phyloP scores from a whole-genome alignment of 2,888 invertebrate species.

The Tanypteryx hageni region DNA sequence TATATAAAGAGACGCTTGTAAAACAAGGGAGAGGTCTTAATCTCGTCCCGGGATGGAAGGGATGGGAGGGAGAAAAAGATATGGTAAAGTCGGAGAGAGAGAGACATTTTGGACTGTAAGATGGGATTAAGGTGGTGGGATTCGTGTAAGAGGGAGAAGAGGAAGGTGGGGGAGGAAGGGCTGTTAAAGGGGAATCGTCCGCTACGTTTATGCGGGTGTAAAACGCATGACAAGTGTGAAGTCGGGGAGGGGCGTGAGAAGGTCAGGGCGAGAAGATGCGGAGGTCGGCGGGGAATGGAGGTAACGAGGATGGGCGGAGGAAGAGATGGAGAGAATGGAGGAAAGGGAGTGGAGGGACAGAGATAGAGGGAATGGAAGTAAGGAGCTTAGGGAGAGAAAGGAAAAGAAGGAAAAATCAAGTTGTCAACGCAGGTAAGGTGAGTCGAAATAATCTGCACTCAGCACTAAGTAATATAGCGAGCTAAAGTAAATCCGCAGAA shows the following conservation, averaged over 20 bases:
- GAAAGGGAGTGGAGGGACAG: neutral
- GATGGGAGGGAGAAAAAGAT: neutral
- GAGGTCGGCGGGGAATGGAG: too few species aligned
- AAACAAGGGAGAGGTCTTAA: constrained; percentile 55
- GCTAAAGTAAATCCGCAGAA: neutral
- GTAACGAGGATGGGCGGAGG: neutral
- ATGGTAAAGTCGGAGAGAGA: neutral
- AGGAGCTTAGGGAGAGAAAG: neutral
- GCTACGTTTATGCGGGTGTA: constrained; percentile 54
- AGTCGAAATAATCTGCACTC: neutral
- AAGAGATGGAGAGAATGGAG: neutral
- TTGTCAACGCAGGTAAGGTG: neutral
- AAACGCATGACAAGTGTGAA: constrained; percentile 46
- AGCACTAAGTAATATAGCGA: neutral
- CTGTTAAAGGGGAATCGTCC: neutral
- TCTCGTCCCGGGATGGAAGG: neutral
- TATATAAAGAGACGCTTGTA: constrained; percentile 37
- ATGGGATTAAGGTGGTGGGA: constrained; percentile 30
- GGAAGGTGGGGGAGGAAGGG: neutral
- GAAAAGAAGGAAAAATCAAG: neutral
- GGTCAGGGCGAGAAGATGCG: neutral
- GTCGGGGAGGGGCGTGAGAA: neutral
- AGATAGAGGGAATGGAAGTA: neutral
- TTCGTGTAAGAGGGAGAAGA: constrained; percentile 19
- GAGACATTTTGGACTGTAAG: constrained; percentile 50